Base-by-base conservation (phyloP, 2,113 vertebrate genomes). In the Apeltes quadracus region DNA sequence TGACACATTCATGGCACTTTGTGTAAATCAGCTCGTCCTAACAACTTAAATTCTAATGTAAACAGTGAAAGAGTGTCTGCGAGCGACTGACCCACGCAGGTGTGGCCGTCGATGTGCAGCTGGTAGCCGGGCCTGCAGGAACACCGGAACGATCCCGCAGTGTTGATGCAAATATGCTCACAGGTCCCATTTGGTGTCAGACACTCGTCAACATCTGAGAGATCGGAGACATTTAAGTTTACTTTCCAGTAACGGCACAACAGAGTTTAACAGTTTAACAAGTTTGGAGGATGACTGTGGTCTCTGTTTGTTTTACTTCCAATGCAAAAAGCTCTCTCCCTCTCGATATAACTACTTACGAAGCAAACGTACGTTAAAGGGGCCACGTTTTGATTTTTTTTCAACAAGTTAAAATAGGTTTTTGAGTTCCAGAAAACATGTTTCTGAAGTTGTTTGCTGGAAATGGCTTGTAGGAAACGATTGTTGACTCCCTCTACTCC, bases 171-270 rank as follows among this genome's bases (percentile, higher is more conserved):
- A 76, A 89, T 56, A 69, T 94, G 94, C 34, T 91, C 74, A 67
- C 94, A 95, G 14, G 80, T 89, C 34, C 77, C 84, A 32, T 87
- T 92, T 29, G 43, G 43, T 9, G 44, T 13, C 36, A 25, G 76
- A 73, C 93, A 95, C 85, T 95, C 94, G 13, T 93, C 84, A 56
- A 94, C 87, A 76, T 94, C 94, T 95, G 84, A 27, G 65, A 43
- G 57, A 54, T 78, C 55, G 65, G 58, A 76, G 46, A 73, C 55
- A 71, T 61, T 75, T 18, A 14, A 14, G 1, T 68, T 72, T 20
- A 79, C 3, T 41, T 5, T 32, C 53, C 36, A 12, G 0, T 53
- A 11, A 12, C 27, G 22, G 22, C 5, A 67, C 48, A 54, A 58
- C 46, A 63, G 0, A 9, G 27, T 44, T 57, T n/a, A 5, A 23